Conservation (phyloP, 2,797 vertebrate genomes). For the Thunnus albacares region DNA sequence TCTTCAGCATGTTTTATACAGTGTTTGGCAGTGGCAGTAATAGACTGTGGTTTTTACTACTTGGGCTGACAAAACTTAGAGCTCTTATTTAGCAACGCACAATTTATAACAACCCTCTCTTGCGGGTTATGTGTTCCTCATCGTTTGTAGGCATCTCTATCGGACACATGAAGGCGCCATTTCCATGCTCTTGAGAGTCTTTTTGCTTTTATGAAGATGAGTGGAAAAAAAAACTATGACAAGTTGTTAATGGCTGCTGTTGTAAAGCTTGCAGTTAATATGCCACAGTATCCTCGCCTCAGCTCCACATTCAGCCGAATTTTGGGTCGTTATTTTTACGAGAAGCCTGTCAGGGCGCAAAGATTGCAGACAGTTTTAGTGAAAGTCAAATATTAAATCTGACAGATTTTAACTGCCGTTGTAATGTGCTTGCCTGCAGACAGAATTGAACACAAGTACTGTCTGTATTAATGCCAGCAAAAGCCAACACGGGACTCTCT, state of each 20-base stretch:
- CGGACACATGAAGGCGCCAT: conserved; percentile 81
- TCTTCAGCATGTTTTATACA: background rate
- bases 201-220: background rate
- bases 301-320: background rate
- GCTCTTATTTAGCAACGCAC: background rate
- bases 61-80: background rate
- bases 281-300: background rate
- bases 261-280: background rate
- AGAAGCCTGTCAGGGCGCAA: background rate
- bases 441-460: background rate
- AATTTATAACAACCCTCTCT: background rate
- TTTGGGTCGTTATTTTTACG: background rate
- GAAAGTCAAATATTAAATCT: background rate
- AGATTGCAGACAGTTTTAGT: background rate
- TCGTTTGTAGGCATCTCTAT: conserved; percentile 43
- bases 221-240: background rate
- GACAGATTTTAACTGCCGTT: background rate
- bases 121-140: background rate
- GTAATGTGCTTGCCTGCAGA: background rate
- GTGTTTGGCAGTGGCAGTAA: background rate
- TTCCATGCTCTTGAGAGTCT: conserved; percentile 37
- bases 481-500: background rate
- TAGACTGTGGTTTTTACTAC: background rate
- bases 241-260: conserved; percentile 7
- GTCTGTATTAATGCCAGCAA: background rate